phyloP scores from a whole-genome alignment of 2,888 invertebrate species.

The Gryllus longicercus region DNA sequence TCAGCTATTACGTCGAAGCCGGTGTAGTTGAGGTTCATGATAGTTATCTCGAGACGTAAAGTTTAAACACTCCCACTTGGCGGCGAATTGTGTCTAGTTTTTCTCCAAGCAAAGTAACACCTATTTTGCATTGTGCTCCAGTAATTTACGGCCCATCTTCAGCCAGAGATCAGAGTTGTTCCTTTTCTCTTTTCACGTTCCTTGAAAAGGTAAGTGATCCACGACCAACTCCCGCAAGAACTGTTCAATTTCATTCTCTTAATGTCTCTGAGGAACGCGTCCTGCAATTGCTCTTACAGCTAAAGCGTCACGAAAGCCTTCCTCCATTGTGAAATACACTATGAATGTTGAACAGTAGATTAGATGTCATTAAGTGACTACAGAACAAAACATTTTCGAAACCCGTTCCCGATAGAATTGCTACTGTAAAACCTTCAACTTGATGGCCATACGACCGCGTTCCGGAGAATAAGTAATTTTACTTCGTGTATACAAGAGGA shows the following conservation, averaged over 20 bases:
- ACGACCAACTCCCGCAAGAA: not conserved
- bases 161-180: not conserved
- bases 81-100: not conserved
- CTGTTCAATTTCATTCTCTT: not conserved
- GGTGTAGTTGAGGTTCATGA: too few relatives aligned
- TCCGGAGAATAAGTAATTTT: too few relatives aligned
- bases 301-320: not conserved
- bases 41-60: too few relatives aligned
- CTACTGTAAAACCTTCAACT: too few relatives aligned
- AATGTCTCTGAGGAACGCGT: not conserved
- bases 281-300: not conserved
- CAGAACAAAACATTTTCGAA: not conserved
- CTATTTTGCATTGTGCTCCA: not conserved
- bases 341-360: slow-evolving; percentile 17
- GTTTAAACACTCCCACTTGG: too few relatives aligned
- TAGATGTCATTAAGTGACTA: not conserved
- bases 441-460: too few relatives aligned
- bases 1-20: too few relatives aligned
- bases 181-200: not conserved
- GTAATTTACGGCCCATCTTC: not conserved
- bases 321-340: slow-evolving; percentile 2
- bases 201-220: not conserved
- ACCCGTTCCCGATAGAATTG: too few relatives aligned
- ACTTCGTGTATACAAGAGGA: too few relatives aligned
- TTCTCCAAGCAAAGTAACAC: not conserved